These are phyloP conservation scores for Halesus radiatus DNA, from an alignment of 1,140 invertebrate species.

Conservation along the genomic window DNA sequence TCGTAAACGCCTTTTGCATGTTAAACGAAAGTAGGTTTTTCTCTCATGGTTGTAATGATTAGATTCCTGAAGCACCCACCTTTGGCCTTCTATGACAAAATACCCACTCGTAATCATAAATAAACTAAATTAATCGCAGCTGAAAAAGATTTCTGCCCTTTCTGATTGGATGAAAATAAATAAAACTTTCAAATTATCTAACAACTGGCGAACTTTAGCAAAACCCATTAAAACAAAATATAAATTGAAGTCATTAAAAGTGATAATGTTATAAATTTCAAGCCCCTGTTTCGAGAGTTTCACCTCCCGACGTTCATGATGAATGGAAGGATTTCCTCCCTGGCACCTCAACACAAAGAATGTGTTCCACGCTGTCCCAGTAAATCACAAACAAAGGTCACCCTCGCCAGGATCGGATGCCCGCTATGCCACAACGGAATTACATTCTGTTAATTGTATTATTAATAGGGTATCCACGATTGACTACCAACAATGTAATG, in stretches of 20 bases:
- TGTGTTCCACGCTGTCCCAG: not conserved
- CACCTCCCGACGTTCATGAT: not conserved
- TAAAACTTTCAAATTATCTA: no score
- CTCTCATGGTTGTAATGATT: no score
- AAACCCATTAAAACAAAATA: not conserved
- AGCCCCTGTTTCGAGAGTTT: conserved; percentile 9
- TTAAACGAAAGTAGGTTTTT: no score
- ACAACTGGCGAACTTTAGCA: not conserved
- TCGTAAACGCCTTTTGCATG: no score
- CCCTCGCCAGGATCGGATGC: not conserved
- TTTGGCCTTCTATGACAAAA: no score
- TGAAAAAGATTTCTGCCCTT: no score
- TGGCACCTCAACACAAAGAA: conserved; percentile 1
- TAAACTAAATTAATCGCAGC: no score
- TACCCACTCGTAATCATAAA: no score
- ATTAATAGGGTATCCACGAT: no score
- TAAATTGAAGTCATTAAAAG: not conserved
- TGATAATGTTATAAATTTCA: not conserved
- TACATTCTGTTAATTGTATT: not conserved
- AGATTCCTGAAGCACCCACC: no score
- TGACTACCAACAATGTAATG: no score
- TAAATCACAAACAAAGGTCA: conserved; percentile 15
- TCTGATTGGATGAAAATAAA: no score
- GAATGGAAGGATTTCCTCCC: conserved; percentile 18
- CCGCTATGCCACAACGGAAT: not conserved